Conservation (phyloP, 2,888 invertebrate species). For the Acronicta psi region DNA sequence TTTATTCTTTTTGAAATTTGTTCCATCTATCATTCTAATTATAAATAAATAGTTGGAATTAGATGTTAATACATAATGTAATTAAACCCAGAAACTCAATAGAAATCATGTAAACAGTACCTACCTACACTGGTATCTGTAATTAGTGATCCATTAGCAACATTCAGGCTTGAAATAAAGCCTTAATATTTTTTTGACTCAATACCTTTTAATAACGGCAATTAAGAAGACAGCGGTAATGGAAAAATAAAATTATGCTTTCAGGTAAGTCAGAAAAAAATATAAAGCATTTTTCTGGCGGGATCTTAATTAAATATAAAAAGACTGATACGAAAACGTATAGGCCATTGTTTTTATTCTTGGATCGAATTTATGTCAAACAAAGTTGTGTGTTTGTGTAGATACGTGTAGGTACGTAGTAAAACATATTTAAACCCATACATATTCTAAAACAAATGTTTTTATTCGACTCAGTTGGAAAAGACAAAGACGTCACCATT, state of each 20-base stretch:
- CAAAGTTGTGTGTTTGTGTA: background rate
- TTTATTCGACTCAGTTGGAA: constrained; percentile 11
- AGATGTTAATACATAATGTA: constrained; percentile 1
- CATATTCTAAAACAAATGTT: constrained; percentile 13
- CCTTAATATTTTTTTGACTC: constrained; percentile 53
- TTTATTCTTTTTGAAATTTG: constrained; percentile 27
- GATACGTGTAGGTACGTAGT: background rate
- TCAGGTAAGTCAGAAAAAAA: constrained; percentile 60
- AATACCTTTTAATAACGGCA: constrained; percentile 67
- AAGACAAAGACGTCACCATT: constrained; percentile 30
- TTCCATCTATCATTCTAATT: constrained; percentile 25
- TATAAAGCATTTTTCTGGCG: constrained; percentile 49
- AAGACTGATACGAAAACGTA: constrained; percentile 8
- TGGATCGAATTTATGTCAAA: constrained; percentile 11
- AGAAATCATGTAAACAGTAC: constrained; percentile 23
- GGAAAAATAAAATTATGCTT: constrained; percentile 70
- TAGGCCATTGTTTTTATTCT: constrained; percentile 6
- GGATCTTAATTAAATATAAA: constrained; percentile 48
- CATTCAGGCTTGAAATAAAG: constrained; percentile 58
- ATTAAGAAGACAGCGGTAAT: constrained; percentile 70
- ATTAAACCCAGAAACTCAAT: constrained; percentile 21
- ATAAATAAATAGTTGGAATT: constrained; percentile 16
- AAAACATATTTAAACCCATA: background rate
- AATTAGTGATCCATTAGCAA: constrained; percentile 65
- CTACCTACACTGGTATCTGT: constrained; percentile 25